Percentiles rank a stretch among this genome's conserved stretches.
phyloP scores from a whole-genome alignment of 2,888 invertebrate genomes.

The Venusia cambrica region DNA sequence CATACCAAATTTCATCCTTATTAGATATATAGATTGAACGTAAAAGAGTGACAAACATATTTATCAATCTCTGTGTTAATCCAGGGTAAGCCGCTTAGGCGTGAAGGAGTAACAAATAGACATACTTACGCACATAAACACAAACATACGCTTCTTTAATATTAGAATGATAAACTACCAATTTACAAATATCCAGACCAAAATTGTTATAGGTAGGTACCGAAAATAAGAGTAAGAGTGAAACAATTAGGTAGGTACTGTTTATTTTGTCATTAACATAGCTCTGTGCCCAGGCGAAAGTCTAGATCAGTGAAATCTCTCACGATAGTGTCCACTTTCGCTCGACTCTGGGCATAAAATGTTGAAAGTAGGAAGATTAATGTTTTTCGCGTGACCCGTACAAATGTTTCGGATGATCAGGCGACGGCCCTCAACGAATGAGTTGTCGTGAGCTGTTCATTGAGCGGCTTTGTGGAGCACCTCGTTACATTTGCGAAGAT shows the following conservation, averaged over 20 bases:
- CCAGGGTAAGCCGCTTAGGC: too few species aligned
- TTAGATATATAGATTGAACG: too few species aligned
- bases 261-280: slow-evolving; percentile 23
- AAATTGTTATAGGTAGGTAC: too few species aligned
- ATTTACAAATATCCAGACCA: too few species aligned
- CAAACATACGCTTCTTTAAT: too few species aligned
- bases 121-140: too few species aligned
- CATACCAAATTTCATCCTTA: too few species aligned
- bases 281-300: slow-evolving; percentile 24
- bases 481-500: slow-evolving; percentile 9
- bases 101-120: too few species aligned
- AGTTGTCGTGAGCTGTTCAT: slow-evolving; percentile 15
- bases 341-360: slow-evolving; percentile 17
- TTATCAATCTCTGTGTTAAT: too few species aligned
- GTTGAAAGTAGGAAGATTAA: slow-evolving; percentile 30
- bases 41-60: too few species aligned
- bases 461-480: slow-evolving; percentile 14
- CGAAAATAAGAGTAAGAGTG: too few species aligned
- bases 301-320: slow-evolving; percentile 25
- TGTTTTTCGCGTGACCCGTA: slow-evolving; percentile 26
- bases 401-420: slow-evolving; percentile 16
- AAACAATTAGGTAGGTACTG: slow-evolving; percentile 4
- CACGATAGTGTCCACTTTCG: slow-evolving; percentile 29
- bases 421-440: slow-evolving; percentile 12
- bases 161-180: too few species aligned